Conservation (phyloP, 2,113 vertebrate genomes). For the Ranitomeya imitator region DNA sequence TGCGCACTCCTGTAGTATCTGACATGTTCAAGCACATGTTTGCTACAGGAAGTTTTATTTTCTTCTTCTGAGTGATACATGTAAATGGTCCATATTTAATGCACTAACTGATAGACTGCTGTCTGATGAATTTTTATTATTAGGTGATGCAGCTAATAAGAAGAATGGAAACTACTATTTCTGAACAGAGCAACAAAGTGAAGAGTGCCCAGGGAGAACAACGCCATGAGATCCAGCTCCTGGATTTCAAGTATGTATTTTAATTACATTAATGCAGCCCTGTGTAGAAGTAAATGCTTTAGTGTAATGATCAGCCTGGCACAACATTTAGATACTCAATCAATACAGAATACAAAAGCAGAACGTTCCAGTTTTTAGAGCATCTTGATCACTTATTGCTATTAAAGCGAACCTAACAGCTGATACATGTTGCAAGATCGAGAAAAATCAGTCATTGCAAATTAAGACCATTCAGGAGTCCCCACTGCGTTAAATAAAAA, state of each 20-base stretch:
- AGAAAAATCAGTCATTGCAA: too few species aligned
- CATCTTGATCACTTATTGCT: not conserved
- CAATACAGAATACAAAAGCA: slow-evolving; percentile 15
- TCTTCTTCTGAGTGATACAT: slow-evolving; percentile 29
- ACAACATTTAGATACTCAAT: slow-evolving; percentile 55
- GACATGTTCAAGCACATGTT: not conserved
- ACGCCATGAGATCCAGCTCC: slow-evolving; percentile 71
- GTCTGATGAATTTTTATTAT: slow-evolving; percentile 65
- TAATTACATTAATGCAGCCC: slow-evolving; percentile 61
- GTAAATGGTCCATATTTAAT: slow-evolving; percentile 54
- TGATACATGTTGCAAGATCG: too few species aligned
- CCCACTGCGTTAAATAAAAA: too few species aligned
- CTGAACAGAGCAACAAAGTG: slow-evolving; percentile 68
- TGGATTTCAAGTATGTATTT: slow-evolving; percentile 80
- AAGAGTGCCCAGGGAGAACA: slow-evolving; percentile 72
- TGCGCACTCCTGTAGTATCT: not conserved
- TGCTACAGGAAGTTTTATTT: not conserved
- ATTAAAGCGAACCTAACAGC: too few species aligned
- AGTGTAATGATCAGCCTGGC: slow-evolving; percentile 58
- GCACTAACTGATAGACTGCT: slow-evolving; percentile 45
- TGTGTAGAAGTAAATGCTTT: slow-evolving; percentile 48
- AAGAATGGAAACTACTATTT: slow-evolving; percentile 73
- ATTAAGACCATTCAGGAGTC: too few species aligned
- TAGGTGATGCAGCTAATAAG: slow-evolving; percentile 74
- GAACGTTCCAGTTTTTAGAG: not conserved